A percentile compares a stretch with the other conserved stretches of the same genome.
Evolutionary conservation across 92 coral and sea anemone genomes (phyloP).

Genomic region (Zoanthus gigantus): DNA sequence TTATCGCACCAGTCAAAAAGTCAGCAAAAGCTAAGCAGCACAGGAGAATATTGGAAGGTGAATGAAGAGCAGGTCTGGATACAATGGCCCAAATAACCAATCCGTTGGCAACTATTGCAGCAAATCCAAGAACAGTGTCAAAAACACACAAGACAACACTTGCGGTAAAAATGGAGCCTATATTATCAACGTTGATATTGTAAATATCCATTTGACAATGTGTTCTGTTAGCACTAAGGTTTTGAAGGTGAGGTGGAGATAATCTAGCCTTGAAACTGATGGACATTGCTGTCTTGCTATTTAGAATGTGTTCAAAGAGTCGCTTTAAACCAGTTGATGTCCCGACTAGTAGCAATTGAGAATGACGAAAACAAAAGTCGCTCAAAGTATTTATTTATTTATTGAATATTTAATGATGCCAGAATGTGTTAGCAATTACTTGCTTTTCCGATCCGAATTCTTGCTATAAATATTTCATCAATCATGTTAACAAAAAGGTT

Average conservation of each 20-base stretch:
- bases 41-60: constrained; percentile 59
- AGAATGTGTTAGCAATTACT: no score
- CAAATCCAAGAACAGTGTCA: neutral
- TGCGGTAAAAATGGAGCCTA: constrained; percentile 4
- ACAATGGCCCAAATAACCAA: constrained; percentile 34
- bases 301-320: no score
- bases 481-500: no score
- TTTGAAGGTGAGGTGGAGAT: neutral
- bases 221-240: neutral
- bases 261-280: neutral
- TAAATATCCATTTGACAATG: neutral
- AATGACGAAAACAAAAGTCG: no score
- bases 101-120: constrained; percentile 33
- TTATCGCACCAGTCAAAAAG: constrained; percentile 51
- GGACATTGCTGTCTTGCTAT: no score
- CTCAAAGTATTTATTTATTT: no score
- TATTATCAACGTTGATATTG: neutral
- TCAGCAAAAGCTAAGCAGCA: constrained; percentile 61
- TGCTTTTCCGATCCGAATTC: no score
- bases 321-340: no score
- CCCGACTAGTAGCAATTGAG: no score
- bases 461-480: no score
- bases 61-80: constrained; percentile 43
- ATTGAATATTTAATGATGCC: no score
- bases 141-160: constrained; percentile 31